Base-by-base conservation (phyloP, 2,888 invertebrate genomes). In the Aricia artaxerxes region DNA sequence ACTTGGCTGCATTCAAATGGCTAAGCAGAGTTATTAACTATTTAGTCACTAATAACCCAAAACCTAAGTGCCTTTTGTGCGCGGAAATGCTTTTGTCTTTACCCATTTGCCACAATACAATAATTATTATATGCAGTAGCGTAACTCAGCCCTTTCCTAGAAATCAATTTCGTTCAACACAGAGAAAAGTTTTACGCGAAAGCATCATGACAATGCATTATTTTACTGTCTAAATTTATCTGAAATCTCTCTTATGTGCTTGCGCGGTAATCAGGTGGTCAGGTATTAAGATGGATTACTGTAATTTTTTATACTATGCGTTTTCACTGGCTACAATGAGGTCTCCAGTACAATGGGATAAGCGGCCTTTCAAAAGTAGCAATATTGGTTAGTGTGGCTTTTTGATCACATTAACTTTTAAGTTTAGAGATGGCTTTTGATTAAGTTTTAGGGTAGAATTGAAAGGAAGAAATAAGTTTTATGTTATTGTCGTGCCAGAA, bases 331-430 rank as follows among this genome's bases (percentile, higher is more conserved):
- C 9, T 16, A 75, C 24, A 75, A 49, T 53, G 75, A 49, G 11
- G 49, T 75, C 49, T 69, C 13, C 4, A 49, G 31, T 49, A 75
- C 24, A 49, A 75, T 75, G 31, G 75, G 24, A 44, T 31, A 49
- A n/a, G 75, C 49, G 75, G 3, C 75, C n/a, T 44, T 73, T 75
- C 24, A 49, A 6, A 44, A 73, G 44, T 44, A 44, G 44, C 73
- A 44, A 75, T 75, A 53, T 49, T 49, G 75, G 44, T 31, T 49
- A 24, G 9, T 49, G 49, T 49, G 73, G 44, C 49, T 75, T 75
- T 73, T 75, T 24, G 44, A 75, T 75, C 49, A 44, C 49, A 49
- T 49, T 44, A 75, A 40, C 9, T 40, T 73, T 35, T 4, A 57
- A 57, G 49, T 49, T 11, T 49, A 9, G 3, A 49, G 9, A 49